Evolutionary conservation across 2,888 invertebrate genomes (phyloP).

Genomic region (Drosophila algonquin): DNA sequence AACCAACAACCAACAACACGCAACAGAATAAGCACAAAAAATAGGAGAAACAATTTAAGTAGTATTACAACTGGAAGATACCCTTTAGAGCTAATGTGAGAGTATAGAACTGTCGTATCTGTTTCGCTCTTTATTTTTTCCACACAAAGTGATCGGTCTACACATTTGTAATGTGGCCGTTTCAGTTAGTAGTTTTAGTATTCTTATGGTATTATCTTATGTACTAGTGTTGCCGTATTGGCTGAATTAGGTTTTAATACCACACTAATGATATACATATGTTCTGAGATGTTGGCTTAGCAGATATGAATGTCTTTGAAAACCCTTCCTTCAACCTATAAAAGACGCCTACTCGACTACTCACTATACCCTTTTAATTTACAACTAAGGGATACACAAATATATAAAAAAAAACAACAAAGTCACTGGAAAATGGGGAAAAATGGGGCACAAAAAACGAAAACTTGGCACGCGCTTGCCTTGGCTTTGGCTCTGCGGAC

Average conservation of each 20-base stretch:
- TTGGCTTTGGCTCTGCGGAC: slow-evolving; percentile 5
- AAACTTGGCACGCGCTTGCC: slow-evolving; percentile 21
- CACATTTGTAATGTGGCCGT: too few relatives aligned
- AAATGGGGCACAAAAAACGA: slow-evolving; percentile 1
- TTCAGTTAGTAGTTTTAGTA: too few relatives aligned
- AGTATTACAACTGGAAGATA: not conserved
- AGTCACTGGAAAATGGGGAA: slow-evolving; percentile 5
- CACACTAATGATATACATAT: too few relatives aligned
- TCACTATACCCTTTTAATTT: not conserved
- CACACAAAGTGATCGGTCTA: too few relatives aligned
- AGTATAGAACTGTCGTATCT: too few relatives aligned
- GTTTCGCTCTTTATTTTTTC: not conserved
- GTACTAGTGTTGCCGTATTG: too few relatives aligned
- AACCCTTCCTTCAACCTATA: too few relatives aligned
- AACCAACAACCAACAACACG: not conserved
- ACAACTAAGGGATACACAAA: not conserved
- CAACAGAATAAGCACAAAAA: slow-evolving; percentile 13
- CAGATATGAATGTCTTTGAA: too few relatives aligned
- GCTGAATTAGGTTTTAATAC: too few relatives aligned
- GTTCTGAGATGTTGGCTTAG: too few relatives aligned
- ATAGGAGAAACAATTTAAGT: not conserved
- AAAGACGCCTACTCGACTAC: too few relatives aligned
- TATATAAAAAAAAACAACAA: not conserved
- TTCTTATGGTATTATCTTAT: too few relatives aligned
- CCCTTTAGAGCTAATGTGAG: not conserved